phyloP scores from a whole-genome alignment of 2,113 vertebrate genomes.

The Dunckerocampus dactyliophorus region DNA sequence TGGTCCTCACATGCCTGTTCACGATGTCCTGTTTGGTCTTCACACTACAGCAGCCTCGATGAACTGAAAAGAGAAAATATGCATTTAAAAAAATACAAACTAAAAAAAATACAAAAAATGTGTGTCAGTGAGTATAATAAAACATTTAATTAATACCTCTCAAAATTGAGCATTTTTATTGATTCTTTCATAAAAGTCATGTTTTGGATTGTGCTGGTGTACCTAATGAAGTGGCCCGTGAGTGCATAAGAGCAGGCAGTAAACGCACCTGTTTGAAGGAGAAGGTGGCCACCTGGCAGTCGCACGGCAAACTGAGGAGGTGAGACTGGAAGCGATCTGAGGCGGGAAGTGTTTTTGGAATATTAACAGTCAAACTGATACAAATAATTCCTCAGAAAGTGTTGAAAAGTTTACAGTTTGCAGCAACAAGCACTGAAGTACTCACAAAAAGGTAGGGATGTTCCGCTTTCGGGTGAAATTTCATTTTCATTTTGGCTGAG shows the following conservation, averaged over 20 bases:
- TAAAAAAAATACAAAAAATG: no score
- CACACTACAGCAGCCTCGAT: slow-evolving; percentile 53
- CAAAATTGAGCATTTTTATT: not conserved
- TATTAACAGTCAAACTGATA: not conserved
- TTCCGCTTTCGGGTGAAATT: no score
- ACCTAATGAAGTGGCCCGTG: not conserved
- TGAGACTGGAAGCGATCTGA: slow-evolving; percentile 54
- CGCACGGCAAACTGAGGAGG: slow-evolving; percentile 47
- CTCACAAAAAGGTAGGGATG: no score
- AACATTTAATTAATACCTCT: no score
- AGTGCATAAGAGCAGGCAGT: not conserved
- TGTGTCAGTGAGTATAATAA: no score
- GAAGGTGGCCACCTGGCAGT: slow-evolving; percentile 60
- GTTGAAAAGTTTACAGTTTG: not conserved
- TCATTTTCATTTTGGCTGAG: no score
- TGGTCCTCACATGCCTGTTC: not conserved
- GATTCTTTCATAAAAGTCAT: no score
- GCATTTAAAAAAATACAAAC: not conserved
- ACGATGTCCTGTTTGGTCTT: slow-evolving; percentile 8
- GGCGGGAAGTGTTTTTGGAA: not conserved
- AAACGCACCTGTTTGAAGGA: slow-evolving; percentile 50
- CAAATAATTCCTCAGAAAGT: not conserved
- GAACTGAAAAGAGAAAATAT: slow-evolving; percentile 47
- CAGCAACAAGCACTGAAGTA: no score
- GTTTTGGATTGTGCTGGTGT: not conserved